These are phyloP conservation scores for Oikopleura dioica DNA, from an alignment of 23 tunicate species.

Conservation along the genomic window DNA sequence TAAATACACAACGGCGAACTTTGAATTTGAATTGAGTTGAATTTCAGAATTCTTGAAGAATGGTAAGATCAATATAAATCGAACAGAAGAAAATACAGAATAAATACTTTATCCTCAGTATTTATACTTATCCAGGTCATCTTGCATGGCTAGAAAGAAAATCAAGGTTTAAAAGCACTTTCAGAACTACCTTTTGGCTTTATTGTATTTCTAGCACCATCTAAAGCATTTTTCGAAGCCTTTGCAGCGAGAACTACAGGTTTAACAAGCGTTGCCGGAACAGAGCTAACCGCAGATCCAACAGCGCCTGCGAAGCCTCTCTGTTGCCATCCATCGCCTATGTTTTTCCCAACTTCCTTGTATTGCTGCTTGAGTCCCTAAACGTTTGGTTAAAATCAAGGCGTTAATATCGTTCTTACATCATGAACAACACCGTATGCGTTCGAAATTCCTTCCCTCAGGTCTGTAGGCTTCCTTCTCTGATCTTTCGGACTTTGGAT, in stretches of 20 bases:
- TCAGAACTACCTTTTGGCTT: conserved; percentile 75
- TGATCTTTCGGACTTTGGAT: too few species aligned
- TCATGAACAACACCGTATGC: conserved; percentile 34
- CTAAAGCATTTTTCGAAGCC: conserved; percentile 65
- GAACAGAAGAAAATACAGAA: too few species aligned
- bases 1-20: too few species aligned
- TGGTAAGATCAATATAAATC: too few species aligned
- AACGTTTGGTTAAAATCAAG: not conserved
- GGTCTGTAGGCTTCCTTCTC: conserved; percentile 51
- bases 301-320: conserved; percentile 65
- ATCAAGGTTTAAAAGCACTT: too few species aligned
- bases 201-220: conserved; percentile 74
- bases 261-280: conserved; percentile 47
- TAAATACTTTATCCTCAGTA: too few species aligned
- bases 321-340: conserved; percentile 30
- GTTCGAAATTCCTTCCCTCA: conserved; percentile 66
- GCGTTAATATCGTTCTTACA: not conserved
- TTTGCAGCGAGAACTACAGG: conserved; percentile 67
- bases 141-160: not conserved
- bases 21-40: too few species aligned
- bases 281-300: conserved; percentile 59
- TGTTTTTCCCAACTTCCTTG: not conserved
- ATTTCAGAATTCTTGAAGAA: too few species aligned
- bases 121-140: conserved; percentile 8
- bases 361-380: conserved; percentile 10